phyloP scores from a whole-genome alignment of 2,888 invertebrate genomes.

The Polydrusus tereticollis region DNA sequence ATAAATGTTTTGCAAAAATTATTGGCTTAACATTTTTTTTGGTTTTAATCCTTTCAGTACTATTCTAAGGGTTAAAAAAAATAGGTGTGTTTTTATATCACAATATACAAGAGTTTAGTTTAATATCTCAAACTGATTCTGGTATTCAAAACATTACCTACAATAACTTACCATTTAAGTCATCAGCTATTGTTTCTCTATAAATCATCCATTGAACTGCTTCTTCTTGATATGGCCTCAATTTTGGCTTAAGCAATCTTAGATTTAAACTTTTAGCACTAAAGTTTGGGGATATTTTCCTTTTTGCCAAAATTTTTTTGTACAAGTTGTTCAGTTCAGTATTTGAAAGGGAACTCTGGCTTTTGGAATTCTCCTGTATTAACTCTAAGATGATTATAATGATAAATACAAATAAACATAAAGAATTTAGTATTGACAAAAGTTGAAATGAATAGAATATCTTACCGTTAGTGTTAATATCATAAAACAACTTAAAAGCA shows the following conservation, averaged over 20 bases:
- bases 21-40: not conserved
- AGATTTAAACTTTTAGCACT: slow-evolving; percentile 62
- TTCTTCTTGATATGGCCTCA: slow-evolving; percentile 75
- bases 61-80: too few species aligned
- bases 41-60: too few species aligned
- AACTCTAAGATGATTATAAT: not conserved
- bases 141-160: too few species aligned
- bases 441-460: not conserved
- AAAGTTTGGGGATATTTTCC: not conserved
- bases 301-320: slow-evolving; percentile 26
- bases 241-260: slow-evolving; percentile 67
- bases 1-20: too few species aligned
- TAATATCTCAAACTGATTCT: too few species aligned
- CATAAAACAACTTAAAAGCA: slow-evolving; percentile 56
- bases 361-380: not conserved
- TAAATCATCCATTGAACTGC: slow-evolving; percentile 80
- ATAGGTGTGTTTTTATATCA: too few species aligned
- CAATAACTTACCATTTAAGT: slow-evolving; percentile 51
- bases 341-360: slow-evolving; percentile 20
- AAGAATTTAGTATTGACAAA: too few species aligned
- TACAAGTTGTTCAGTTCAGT: slow-evolving; percentile 34
- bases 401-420: not conserved
- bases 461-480: slow-evolving; percentile 49
- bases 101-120: too few species aligned
- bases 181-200: slow-evolving; percentile 67